Percentiles rank a stretch among this genome's conserved stretches.
These are phyloP conservation scores for Aphaenogaster floridana DNA, from an alignment of 1,140 invertebrate genomes.

Conservation along the genomic window DNA sequence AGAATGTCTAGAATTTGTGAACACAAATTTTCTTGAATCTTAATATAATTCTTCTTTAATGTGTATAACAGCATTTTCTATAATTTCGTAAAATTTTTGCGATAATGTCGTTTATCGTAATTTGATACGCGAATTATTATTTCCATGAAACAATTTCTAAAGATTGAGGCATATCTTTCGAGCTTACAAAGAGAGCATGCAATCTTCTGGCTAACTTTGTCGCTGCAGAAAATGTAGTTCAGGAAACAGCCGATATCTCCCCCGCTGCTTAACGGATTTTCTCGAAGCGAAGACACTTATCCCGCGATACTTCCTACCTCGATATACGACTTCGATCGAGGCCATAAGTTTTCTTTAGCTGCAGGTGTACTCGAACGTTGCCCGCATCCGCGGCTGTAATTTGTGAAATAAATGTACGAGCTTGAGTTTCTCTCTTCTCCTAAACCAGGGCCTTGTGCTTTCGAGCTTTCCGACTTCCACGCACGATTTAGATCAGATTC, in stretches of 20 bases:
- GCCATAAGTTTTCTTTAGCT: conserved; percentile 68
- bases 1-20: background rate
- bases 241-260: conserved; percentile 53
- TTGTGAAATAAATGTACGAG: conserved; percentile 72
- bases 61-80: background rate
- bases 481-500: conserved; percentile 48
- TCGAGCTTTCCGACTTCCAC: conserved; percentile 47
- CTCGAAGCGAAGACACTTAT: conserved; percentile 67
- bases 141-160: background rate
- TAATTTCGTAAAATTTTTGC: background rate
- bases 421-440: conserved; percentile 57
- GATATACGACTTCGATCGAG: conserved; percentile 72
- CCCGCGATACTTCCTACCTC: conserved; percentile 57
- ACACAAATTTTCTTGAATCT: background rate
- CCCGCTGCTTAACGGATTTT: conserved; percentile 65
- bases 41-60: background rate
- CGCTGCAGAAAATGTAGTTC: conserved; percentile 48
- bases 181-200: background rate
- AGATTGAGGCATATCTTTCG: conserved; percentile 4
- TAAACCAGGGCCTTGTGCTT: conserved; percentile 49
- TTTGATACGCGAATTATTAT: background rate
- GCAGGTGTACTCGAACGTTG: conserved; percentile 70
- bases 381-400: conserved; percentile 65
- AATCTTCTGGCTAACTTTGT: conserved; percentile 46
- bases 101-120: background rate